Percentiles rank a stretch among this genome's conserved stretches.
Evolutionary conservation across 1,140 invertebrate genomes (phyloP).

Genomic region (Augochlora pura): DNA sequence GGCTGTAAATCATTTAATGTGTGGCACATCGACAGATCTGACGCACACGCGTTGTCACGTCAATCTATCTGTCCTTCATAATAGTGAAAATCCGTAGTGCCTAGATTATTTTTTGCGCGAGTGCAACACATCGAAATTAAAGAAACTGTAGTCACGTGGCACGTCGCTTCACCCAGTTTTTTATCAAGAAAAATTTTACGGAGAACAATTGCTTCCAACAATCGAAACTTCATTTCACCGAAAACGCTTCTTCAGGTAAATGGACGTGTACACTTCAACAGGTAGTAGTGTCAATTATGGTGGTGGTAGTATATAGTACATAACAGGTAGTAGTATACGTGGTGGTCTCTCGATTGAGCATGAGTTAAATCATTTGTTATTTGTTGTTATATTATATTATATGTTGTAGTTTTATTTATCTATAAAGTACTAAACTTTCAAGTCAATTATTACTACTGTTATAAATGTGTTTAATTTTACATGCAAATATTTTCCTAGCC

Average conservation of each 20-base stretch:
- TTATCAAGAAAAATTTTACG: neutral
- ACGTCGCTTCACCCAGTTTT: neutral
- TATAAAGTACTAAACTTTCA: too few relatives aligned
- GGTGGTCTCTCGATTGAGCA: neutral
- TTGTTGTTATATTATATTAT: too few relatives aligned
- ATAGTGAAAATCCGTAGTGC: neutral
- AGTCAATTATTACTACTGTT: too few relatives aligned
- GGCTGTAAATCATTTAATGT: neutral
- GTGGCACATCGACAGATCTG: neutral
- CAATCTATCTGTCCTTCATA: neutral
- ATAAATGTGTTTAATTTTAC: too few relatives aligned
- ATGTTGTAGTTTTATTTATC: too few relatives aligned
- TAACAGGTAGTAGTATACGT: neutral
- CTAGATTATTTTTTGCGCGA: conserved; percentile 10
- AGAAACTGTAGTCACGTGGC: conserved; percentile 26
- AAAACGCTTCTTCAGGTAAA: conserved; percentile 41
- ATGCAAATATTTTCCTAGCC: too few relatives aligned
- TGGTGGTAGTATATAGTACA: neutral
- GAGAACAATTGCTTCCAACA: too few relatives aligned
- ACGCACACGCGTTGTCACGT: neutral
- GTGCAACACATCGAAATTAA: conserved; percentile 6
- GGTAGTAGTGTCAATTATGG: conserved; percentile 32
- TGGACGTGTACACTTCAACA: conserved; percentile 47
- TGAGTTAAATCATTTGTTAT: too few relatives aligned
- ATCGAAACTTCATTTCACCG: neutral